phyloP scores from a whole-genome alignment of 1,140 invertebrate species.

The Zaprionus vittiger region DNA sequence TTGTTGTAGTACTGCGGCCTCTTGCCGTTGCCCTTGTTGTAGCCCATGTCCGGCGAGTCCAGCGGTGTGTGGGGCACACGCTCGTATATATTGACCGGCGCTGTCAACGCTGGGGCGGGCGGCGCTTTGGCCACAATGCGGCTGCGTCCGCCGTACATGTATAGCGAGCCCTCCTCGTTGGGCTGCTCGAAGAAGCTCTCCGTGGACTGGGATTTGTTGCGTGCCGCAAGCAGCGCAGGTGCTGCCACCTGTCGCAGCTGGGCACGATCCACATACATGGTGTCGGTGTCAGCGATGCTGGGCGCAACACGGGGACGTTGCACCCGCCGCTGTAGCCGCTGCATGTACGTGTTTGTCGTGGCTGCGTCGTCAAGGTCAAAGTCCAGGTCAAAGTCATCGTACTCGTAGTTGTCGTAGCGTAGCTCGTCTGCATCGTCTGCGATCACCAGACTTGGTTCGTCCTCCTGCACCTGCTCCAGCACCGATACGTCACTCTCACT shows the following conservation, averaged over 20 bases:
- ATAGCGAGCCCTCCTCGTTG: conserved; percentile 78
- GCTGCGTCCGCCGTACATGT: conserved; percentile 79
- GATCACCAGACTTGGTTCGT: conserved; percentile 18
- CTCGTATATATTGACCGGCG: conserved; percentile 73
- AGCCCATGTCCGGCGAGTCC: conserved; percentile 51
- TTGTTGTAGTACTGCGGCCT: conserved; percentile 37
- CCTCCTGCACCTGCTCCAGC: conserved; percentile 68
- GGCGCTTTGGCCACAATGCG: conserved; percentile 71
- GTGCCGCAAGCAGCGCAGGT: conserved; percentile 54
- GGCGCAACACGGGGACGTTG: conserved; percentile 14
- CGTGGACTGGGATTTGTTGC: conserved; percentile 76
- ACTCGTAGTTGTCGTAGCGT: conserved; percentile 71
- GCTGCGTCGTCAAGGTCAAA: conserved; percentile 64
- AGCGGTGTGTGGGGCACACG: conserved; percentile 60
- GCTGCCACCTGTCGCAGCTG: conserved; percentile 62
- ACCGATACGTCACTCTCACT: conserved; percentile 81
- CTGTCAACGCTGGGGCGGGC: background rate
- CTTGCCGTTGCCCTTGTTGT: conserved; percentile 27
- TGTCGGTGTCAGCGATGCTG: conserved; percentile 50
- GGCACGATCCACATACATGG: conserved; percentile 63
- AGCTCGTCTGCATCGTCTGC: conserved; percentile 29
- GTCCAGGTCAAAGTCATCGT: conserved; percentile 72
- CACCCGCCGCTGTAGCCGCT: conserved; percentile 22
- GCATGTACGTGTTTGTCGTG: conserved; percentile 39
- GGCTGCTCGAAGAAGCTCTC: conserved; percentile 82